A percentile compares a stretch with the other conserved stretches of the same genome.
phyloP scores from a whole-genome alignment of 2,888 invertebrate genomes.

The Lypha dubia region DNA sequence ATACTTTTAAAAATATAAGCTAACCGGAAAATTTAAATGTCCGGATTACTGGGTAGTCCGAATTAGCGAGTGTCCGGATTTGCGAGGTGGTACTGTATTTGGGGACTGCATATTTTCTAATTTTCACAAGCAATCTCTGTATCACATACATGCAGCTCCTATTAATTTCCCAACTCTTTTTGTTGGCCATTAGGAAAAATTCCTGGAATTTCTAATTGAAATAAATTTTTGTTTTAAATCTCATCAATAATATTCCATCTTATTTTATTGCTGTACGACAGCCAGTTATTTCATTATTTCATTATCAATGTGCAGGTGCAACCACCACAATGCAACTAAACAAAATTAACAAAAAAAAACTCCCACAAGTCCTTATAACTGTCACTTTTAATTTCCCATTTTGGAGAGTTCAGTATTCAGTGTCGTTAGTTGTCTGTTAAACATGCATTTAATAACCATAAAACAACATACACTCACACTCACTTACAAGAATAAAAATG shows the following conservation, averaged over 20 bases:
- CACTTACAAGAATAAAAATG: conserved; percentile 73
- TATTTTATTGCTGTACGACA: conserved; percentile 5
- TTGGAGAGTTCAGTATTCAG: conserved; percentile 28
- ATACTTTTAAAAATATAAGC: too few relatives aligned
- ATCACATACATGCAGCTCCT: not conserved
- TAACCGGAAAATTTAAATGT: too few relatives aligned
- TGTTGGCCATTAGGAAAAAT: not conserved
- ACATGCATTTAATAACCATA: conserved; percentile 70
- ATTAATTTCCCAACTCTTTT: not conserved
- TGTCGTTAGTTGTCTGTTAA: conserved; percentile 61
- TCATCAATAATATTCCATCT: conserved; percentile 64
- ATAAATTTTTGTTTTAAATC: conserved; percentile 52
- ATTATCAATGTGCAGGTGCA: conserved; percentile 61
- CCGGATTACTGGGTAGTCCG: too few relatives aligned
- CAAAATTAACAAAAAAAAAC: conserved; percentile 39
- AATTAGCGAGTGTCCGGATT: too few relatives aligned
- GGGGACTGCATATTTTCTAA: not conserved
- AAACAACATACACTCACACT: conserved; percentile 47
- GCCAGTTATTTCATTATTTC: not conserved
- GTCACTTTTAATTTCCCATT: conserved; percentile 68
- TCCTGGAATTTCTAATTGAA: conserved; percentile 53
- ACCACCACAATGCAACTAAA: too few relatives aligned
- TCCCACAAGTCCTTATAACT: conserved; percentile 67
- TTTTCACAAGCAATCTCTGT: not conserved
- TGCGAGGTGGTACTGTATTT: too few relatives aligned